Base-by-base conservation (phyloP, 2,888 invertebrate species). In the Folsomia candida region DNA sequence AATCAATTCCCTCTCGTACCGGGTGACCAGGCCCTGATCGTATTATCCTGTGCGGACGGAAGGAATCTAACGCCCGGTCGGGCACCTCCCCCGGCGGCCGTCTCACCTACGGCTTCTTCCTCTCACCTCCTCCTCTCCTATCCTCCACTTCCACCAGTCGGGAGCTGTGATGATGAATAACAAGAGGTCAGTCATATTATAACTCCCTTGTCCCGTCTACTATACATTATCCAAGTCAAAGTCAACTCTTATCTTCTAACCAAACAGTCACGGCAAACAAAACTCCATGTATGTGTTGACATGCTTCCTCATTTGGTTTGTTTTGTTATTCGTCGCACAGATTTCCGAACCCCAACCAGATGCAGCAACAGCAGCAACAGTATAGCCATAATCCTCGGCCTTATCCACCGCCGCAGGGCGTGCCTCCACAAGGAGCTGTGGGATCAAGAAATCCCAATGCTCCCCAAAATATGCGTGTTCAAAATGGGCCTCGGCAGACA, bases 391-490 rank as follows among this genome's bases (percentile, higher is more conserved):
- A 20, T 51, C 64, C 54, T 9, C 47, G 22, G 28, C 66, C 72
- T 27, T 69, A 70, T 9, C 25, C 59, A n/a, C 72, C 68, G 28
- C 68, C 67, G 20, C 76, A 67, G 22, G 72, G 72, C 58, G 75
- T 72, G 51, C 70, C 71, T 6, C 70, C 73, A 20, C 69, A 64
- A 2, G 71, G 71, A 63, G 71, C 68, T 47, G 66, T 66, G 22
- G 70, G 68, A 20, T 24, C 28, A 2, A 65, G 75, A 25, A 75
- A 72, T 73, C 73, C 71, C 28, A 73, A 74, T 60, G 68, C 71
- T 62, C 64, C 68, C 27, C 59, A 67, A 9, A 28, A 62, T 11
- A 74, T 76, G 76, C 72, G 75, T 37, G 66, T 68, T 28, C 75
- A 72, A 58, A 51, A 72, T 75, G 75, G 72, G 57, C 67, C 69